phyloP scores from a whole-genome alignment of 1,140 invertebrate genomes.

The Calliopsis andreniformis region DNA sequence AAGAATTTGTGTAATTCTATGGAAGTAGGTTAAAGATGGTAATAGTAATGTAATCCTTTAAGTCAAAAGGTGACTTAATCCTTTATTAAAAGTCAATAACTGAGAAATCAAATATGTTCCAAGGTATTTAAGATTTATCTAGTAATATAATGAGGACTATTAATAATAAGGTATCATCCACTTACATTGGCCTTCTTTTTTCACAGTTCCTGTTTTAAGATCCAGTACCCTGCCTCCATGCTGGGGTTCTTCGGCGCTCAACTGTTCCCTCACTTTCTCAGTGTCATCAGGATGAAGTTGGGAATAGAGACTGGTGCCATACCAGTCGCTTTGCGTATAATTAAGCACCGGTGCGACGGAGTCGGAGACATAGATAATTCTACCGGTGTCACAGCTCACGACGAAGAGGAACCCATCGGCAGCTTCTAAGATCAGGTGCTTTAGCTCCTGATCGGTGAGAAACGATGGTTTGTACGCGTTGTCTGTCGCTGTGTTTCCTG shows the following conservation, averaged over 20 bases:
- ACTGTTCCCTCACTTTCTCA: constrained; percentile 98
- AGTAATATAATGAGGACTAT: no score
- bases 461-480: constrained; percentile 99
- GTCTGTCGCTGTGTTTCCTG: constrained; percentile 96
- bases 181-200: constrained; percentile 98
- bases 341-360: constrained; percentile 99
- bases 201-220: constrained; percentile 98
- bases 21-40: no score
- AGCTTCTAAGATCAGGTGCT: constrained; percentile 99
- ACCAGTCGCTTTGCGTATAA: constrained; percentile 98
- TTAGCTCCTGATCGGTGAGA: constrained; percentile 99
- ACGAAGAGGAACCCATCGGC: constrained; percentile 99
- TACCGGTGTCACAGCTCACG: constrained; percentile 97
- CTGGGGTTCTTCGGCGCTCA: constrained; percentile 98
- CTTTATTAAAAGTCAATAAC: no score
- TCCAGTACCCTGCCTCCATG: constrained; percentile 96
- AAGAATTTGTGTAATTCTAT: no score
- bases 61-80: no score
- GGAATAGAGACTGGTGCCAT: constrained; percentile 96
- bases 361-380: constrained; percentile 99
- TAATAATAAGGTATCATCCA: no score
- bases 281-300: constrained; percentile 99
- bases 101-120: no score
- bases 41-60: no score
- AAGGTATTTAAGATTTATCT: no score